These are phyloP conservation scores for Agrochola lychnidis DNA, from an alignment of 2,888 invertebrate species.

Conservation along the genomic window DNA sequence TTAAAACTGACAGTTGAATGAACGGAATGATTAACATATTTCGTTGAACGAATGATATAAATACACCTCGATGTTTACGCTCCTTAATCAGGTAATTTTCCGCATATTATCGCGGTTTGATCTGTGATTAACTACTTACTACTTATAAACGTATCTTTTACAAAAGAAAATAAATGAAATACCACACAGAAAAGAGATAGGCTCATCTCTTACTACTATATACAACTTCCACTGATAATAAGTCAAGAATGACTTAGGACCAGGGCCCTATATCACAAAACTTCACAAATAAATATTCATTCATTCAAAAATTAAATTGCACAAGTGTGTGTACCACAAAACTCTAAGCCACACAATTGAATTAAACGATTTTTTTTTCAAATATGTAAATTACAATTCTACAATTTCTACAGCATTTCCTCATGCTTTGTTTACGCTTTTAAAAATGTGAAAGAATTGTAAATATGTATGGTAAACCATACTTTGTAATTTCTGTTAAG, in stretches of 20 bases:
- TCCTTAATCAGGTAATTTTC: constrained; percentile 43
- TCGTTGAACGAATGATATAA: constrained; percentile 42
- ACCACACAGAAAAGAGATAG: background rate
- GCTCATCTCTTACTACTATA: background rate
- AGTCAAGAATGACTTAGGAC: background rate
- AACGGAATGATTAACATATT: constrained; percentile 46
- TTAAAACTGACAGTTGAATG: constrained; percentile 35
- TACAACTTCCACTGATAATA: background rate
- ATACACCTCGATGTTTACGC: constrained; percentile 14
- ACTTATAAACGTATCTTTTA: background rate
- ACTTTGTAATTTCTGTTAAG: too few relatives aligned
- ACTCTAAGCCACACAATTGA: too few relatives aligned
- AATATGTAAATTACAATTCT: too few relatives aligned
- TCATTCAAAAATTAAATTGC: too few relatives aligned
- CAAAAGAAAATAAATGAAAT: background rate
- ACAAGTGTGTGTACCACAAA: too few relatives aligned
- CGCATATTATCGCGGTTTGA: constrained; percentile 36
- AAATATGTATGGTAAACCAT: too few relatives aligned
- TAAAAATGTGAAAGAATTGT: too few relatives aligned
- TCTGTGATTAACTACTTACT: background rate
- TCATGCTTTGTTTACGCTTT: too few relatives aligned
- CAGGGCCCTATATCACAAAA: too few relatives aligned
- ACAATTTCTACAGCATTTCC: too few relatives aligned
- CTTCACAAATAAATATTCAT: too few relatives aligned
- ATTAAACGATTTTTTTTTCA: too few relatives aligned